Conservation (phyloP, 2,797 vertebrate species). For the Antennarius maculatus region DNA sequence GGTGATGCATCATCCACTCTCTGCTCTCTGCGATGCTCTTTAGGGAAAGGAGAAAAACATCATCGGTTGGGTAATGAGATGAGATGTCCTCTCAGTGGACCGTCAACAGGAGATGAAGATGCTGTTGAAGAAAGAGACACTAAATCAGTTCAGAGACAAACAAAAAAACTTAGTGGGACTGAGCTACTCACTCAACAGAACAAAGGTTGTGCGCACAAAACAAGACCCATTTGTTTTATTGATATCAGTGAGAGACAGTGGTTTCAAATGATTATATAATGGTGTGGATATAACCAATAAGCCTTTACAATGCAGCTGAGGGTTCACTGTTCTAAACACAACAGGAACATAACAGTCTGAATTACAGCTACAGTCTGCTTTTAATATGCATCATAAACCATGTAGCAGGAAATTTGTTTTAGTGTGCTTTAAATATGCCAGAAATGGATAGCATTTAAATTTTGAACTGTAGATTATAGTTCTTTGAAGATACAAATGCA, state of each 20-base stretch:
- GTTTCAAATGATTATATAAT: conserved; percentile 33
- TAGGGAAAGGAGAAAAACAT: conserved; percentile 51
- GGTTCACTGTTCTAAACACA: conserved; percentile 7
- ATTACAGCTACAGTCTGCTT: background rate
- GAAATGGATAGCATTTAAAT: too few relatives aligned
- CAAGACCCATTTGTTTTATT: conserved; percentile 35
- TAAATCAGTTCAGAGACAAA: conserved; percentile 45
- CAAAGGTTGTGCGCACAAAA: conserved; percentile 38
- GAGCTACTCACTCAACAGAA: conserved; percentile 29
- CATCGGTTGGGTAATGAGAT: conserved; percentile 41
- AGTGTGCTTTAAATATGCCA: background rate
- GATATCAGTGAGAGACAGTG: conserved; percentile 26
- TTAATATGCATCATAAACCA: conserved; percentile 7
- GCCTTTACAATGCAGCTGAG: conserved; percentile 22
- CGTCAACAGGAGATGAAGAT: conserved; percentile 53
- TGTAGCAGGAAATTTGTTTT: background rate
- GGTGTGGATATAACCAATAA: conserved; percentile 25
- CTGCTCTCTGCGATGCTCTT: conserved; percentile 49
- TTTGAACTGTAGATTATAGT: too few relatives aligned
- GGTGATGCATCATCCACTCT: conserved; percentile 29
- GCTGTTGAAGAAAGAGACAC: conserved; percentile 24
- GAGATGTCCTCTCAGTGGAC: conserved; percentile 48
- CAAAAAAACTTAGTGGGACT: conserved; percentile 29
- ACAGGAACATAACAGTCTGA: conserved; percentile 32
- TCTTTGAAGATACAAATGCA: too few relatives aligned